A percentile compares a stretch with the other conserved stretches of the same genome.
Evolutionary conservation across 2,888 invertebrate genomes (phyloP).

Genomic region (Spodoptera littoralis): DNA sequence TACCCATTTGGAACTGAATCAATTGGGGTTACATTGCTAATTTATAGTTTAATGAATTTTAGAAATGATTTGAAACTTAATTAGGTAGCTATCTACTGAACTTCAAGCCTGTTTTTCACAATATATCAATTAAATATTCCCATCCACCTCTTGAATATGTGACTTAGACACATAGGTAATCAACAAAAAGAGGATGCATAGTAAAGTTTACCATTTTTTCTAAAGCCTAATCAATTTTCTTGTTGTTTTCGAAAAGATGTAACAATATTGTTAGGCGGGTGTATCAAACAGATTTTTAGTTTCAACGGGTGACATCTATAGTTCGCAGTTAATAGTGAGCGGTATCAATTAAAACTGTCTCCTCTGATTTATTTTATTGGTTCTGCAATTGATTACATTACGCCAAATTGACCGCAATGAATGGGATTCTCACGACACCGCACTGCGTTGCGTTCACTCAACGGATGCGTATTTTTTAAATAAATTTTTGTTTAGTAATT

Average conservation of each 20-base stretch:
- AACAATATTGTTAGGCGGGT: not conserved
- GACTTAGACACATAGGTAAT: no score
- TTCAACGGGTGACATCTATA: conserved; percentile 50
- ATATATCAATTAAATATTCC: no score
- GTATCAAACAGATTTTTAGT: conserved; percentile 35
- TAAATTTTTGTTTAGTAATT: not conserved
- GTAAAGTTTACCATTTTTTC: no score
- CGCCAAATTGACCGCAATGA: conserved; percentile 87
- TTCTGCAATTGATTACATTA: conserved; percentile 88
- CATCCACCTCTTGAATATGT: no score
- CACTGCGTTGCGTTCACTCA: conserved; percentile 68
- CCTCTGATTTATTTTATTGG: conserved; percentile 88
- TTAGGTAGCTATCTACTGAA: not conserved
- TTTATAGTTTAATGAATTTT: conserved; percentile 31
- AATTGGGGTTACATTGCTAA: conserved; percentile 26
- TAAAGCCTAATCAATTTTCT: no score
- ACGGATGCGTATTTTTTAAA: conserved; percentile 26
- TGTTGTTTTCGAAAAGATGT: no score
- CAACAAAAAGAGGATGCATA: no score
- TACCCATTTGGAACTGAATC: conserved; percentile 56
- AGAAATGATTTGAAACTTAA: conserved; percentile 1
- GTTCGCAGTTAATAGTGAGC: conserved; percentile 80
- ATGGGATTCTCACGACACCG: conserved; percentile 77
- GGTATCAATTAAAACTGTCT: conserved; percentile 88
- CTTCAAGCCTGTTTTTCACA: not conserved